Evolutionary conservation across 2,888 invertebrate species (phyloP).

Genomic region (Caenorhabditis auriculariae): DNA sequence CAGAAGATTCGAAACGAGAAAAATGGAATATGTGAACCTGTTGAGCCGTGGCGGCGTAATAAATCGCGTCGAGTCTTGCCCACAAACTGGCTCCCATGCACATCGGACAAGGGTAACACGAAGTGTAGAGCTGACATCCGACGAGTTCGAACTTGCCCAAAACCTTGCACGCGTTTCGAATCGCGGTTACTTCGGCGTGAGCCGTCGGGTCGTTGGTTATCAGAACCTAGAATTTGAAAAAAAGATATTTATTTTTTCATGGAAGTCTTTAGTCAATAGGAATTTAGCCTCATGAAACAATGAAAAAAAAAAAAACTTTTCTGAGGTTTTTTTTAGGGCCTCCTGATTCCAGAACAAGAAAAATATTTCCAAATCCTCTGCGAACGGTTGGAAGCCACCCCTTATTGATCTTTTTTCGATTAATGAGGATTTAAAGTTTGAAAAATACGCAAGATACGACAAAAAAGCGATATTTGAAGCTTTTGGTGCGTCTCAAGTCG

Average conservation of each 20-base stretch:
- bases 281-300: neutral
- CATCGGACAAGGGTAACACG: constrained; percentile 60
- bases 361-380: too few relatives aligned
- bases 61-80: constrained; percentile 51
- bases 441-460: too few relatives aligned
- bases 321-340: too few relatives aligned
- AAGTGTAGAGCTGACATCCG: constrained; percentile 56
- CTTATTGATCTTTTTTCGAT: too few relatives aligned
- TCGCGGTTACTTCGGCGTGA: constrained; percentile 57
- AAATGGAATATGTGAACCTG: too few relatives aligned
- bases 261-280: neutral
- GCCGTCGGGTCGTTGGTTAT: constrained; percentile 52
- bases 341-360: too few relatives aligned
- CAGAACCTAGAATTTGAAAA: constrained; percentile 28
- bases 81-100: constrained; percentile 57
- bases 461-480: too few relatives aligned
- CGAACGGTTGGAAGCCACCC: too few relatives aligned
- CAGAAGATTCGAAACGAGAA: too few relatives aligned
- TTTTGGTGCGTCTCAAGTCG: too few relatives aligned
- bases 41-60: constrained; percentile 50
- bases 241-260: neutral
- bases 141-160: constrained; percentile 28
- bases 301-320: neutral
- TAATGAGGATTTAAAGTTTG: too few relatives aligned
- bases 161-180: constrained; percentile 45